A percentile compares a stretch with the other conserved stretches of the same genome.
Evolutionary conservation across 2,113 vertebrate genomes (phyloP).

Genomic region (Archilochus colubris): DNA sequence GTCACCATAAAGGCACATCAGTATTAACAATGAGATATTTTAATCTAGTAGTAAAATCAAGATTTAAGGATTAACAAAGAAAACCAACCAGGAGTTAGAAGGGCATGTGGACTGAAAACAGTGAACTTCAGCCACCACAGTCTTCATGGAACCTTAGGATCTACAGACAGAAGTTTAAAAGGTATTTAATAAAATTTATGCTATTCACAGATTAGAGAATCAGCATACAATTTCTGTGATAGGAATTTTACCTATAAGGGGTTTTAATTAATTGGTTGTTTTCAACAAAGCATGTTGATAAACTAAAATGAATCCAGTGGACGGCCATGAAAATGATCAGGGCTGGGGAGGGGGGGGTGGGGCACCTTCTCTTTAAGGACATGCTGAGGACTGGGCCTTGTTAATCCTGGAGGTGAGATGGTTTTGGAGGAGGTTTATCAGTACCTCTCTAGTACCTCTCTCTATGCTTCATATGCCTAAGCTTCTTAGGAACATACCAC

Average conservation of each 20-base stretch:
- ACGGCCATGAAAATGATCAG: neutral
- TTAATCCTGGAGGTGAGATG: neutral
- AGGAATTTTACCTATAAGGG: neutral
- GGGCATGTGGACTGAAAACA: neutral
- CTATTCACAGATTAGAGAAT: neutral
- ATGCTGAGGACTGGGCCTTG: neutral
- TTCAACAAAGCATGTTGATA: neutral
- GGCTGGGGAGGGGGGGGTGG: neutral
- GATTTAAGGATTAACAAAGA: neutral
- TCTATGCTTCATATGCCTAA: neutral
- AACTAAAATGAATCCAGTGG: neutral
- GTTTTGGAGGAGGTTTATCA: neutral
- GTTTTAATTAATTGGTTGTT: neutral
- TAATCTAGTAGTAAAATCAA: neutral
- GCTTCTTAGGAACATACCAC: neutral
- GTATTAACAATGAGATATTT: neutral
- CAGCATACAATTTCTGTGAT: neutral
- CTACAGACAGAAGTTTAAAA: neutral
- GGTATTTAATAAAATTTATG: neutral
- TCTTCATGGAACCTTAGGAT: neutral
- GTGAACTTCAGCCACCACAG: neutral
- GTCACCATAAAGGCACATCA: neutral
- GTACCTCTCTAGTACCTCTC: neutral
- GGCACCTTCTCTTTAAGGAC: neutral
- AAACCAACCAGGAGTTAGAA: neutral